phyloP scores from a whole-genome alignment of 2,113 vertebrate species.

The Atherinomorus stipes region DNA sequence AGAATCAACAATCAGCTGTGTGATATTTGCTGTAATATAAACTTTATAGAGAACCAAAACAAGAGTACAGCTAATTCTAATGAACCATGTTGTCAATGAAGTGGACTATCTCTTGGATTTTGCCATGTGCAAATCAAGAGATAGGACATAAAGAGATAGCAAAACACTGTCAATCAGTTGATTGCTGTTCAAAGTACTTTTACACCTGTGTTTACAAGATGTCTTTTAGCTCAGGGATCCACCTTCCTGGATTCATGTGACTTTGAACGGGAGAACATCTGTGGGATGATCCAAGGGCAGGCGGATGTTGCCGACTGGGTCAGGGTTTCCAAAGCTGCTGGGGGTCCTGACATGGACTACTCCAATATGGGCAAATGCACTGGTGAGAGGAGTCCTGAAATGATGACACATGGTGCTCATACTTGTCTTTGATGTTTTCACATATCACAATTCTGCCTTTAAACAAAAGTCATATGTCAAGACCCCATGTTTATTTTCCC shows the following conservation, averaged over 20 bases:
- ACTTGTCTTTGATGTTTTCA: not conserved
- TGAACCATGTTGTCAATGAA: not conserved
- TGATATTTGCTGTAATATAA: not conserved
- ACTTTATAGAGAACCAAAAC: not conserved
- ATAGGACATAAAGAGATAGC: constrained; percentile 9
- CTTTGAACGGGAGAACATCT: constrained; percentile 93
- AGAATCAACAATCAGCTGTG: constrained; percentile 42
- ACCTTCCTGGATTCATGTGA: constrained; percentile 92
- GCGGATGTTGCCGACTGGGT: constrained; percentile 84
- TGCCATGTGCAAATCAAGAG: not conserved
- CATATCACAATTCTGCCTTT: no score
- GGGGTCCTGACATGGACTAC: constrained; percentile 87
- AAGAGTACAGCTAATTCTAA: not conserved
- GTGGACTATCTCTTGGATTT: not conserved
- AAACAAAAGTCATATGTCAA: not conserved
- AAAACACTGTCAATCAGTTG: constrained; percentile 19
- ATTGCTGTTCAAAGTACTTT: constrained; percentile 58
- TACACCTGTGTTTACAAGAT: constrained; percentile 7
- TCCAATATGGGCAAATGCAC: constrained; percentile 88
- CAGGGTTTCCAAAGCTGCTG: constrained; percentile 63
- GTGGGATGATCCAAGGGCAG: constrained; percentile 92
- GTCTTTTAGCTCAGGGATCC: constrained; percentile 83
- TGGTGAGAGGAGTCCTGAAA: constrained; percentile 80
- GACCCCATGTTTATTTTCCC: not conserved
- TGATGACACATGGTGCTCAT: not conserved